phyloP scores from a whole-genome alignment of 2,797 vertebrate genomes.

The Liparis tanakae region DNA sequence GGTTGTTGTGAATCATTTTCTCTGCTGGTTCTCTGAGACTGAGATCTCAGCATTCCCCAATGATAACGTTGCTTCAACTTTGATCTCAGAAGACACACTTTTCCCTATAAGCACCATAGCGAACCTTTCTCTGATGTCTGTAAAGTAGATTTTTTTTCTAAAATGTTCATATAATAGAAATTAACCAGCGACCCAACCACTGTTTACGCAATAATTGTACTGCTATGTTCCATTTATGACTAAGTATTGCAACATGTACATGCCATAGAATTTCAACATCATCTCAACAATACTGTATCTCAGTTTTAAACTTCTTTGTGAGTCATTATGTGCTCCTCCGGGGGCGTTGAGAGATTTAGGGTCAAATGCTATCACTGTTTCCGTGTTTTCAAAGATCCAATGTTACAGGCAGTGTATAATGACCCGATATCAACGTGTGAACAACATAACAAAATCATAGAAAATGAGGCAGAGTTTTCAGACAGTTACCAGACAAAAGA shows the following conservation, averaged over 20 bases:
- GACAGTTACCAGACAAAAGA: constrained; percentile 20
- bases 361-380: constrained; percentile 42
- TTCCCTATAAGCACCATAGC: background rate
- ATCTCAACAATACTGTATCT: background rate
- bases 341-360: constrained; percentile 48
- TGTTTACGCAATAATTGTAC: background rate
- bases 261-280: constrained; percentile 46
- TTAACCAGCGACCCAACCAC: background rate
- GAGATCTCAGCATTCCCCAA: constrained; percentile 23
- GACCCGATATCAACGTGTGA: background rate
- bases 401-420: background rate
- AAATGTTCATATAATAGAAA: background rate
- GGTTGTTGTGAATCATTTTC: constrained; percentile 52
- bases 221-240: constrained; percentile 51
- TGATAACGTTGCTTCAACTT: constrained; percentile 14
- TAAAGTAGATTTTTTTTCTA: background rate
- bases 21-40: constrained; percentile 34
- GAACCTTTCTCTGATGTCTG: background rate
- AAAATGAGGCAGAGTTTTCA: constrained; percentile 6
- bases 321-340: constrained; percentile 60
- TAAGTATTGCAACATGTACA: constrained; percentile 38
- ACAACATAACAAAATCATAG: background rate
- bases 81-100: constrained; percentile 17
- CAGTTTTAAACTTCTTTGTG: constrained; percentile 47
- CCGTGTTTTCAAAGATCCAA: constrained; percentile 9